Evolutionary conservation across 2,797 vertebrate species (phyloP), one percentile per base, ranked within the genome.

Genomic region (Tenualosa thibaudeaui): DNA sequence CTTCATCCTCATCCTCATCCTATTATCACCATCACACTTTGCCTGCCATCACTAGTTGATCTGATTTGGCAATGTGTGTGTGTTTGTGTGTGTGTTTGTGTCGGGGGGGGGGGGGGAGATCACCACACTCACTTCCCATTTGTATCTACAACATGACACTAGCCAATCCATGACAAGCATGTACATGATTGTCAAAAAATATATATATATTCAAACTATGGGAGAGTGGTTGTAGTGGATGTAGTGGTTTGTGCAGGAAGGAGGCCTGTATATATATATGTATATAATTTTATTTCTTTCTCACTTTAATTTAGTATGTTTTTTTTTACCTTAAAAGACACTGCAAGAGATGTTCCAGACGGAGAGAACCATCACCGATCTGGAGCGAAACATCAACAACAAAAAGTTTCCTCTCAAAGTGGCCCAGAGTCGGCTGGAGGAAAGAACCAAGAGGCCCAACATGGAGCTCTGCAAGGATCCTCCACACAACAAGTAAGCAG

Each of bases 321-420:
- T 60, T n/a, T 60, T 8, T 24, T 60, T 24, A 0, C 50, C 8
- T 51, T 6, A 51, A 24, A 43, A 95, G 94, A 90, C 91, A 0
- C 88, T 93, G 81, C 93, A 94, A 84, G 92, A 95, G 89, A 93
- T 93, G 88, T 93, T 94, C 83, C 92, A 94, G 90, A 92, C 90
- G 0, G 91, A 95, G 88, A 91, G 92, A 22, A 93, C 90, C 17
- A 92, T 93, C 37, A 81, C 81, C 90, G 89, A 94, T 60, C 87
- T 94, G 87, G 91, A 95, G 62, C 90, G 88, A 26, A 88, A 92
- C 71, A 93, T 93, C 49, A 58, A 86, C 87, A 89, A 92, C 54
- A 94, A 95, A 87, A 92, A 94, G 49, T 89, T 88, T 62, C 91
- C 93, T 0, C 89, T 94, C 88, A 94, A 92, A 87, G 89, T 94